Evolutionary conservation across 2,888 invertebrate genomes (phyloP).

Genomic region (Archaeoteleia sp.): DNA sequence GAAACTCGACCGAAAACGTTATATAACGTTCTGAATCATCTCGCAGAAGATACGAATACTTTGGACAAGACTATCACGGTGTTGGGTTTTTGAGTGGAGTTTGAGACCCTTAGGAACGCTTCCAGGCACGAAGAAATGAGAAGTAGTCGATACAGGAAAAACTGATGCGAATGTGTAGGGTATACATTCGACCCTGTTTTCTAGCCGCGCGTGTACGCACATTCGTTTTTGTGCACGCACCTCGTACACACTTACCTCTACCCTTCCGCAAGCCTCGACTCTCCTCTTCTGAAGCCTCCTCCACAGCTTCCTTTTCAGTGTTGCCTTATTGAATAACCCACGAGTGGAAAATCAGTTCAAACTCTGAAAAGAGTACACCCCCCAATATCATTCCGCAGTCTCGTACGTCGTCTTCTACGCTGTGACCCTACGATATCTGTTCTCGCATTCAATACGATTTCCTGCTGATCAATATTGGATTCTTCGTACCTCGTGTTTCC

Average conservation of each 20-base stretch:
- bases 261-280: slow-evolving; percentile 55
- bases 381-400: slow-evolving; percentile 36
- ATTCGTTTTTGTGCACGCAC: slow-evolving; percentile 60
- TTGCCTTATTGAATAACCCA: slow-evolving; percentile 73
- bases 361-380: slow-evolving; percentile 63
- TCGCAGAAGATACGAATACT: slow-evolving; percentile 36
- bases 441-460: slow-evolving; percentile 69
- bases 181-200: slow-evolving; percentile 38
- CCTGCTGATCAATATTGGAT: slow-evolving; percentile 69
- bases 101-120: slow-evolving; percentile 57
- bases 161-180: slow-evolving; percentile 51
- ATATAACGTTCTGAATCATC: slow-evolving; percentile 37
- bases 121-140: slow-evolving; percentile 54
- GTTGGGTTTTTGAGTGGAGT: slow-evolving; percentile 58
- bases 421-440: slow-evolving; percentile 58
- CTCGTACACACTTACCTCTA: slow-evolving; percentile 38
- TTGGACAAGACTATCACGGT: slow-evolving; percentile 63
- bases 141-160: slow-evolving; percentile 60
- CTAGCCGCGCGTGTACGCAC: slow-evolving; percentile 49
- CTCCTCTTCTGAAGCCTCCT: slow-evolving; percentile 60
- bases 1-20: slow-evolving; percentile 46
- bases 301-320: slow-evolving; percentile 67
- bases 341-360: slow-evolving; percentile 72
- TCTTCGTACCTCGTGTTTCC: slow-evolving; percentile 18
- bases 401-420: slow-evolving; percentile 53